These are phyloP conservation scores for Erithacus rubecula DNA, from an alignment of 2,797 vertebrate genomes.

Conservation along the genomic window DNA sequence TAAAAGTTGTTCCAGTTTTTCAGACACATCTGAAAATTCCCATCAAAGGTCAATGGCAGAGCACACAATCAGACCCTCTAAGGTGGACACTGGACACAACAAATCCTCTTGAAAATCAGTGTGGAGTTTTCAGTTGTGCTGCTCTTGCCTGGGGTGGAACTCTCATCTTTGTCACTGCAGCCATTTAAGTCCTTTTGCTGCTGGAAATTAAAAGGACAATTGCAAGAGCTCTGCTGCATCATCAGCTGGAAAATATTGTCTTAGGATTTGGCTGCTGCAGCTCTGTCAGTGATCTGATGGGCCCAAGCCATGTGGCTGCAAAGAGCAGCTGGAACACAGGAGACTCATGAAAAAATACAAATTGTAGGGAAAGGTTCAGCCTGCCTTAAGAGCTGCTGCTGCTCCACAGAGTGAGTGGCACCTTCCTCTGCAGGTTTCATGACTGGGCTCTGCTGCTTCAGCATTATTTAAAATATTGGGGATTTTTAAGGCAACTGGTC, in stretches of 20 bases:
- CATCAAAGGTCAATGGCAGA: fast-evolving
- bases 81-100: neutral
- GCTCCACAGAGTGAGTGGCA: neutral
- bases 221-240: neutral
- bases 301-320: neutral
- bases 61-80: fast-evolving
- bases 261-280: neutral
- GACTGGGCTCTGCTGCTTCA: neutral
- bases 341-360: neutral
- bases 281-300: neutral
- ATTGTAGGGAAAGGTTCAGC: neutral
- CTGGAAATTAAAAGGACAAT: neutral
- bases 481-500: neutral
- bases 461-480: neutral
- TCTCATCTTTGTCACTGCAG: neutral
- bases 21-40: neutral
- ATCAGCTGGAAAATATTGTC: neutral
- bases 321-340: neutral
- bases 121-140: fast-evolving
- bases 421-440: neutral
- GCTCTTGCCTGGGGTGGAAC: neutral
- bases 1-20: neutral
- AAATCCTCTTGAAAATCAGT: neutral
- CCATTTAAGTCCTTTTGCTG: neutral
- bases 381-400: neutral